phyloP scores from a whole-genome alignment of 2,888 invertebrate genomes.

The Anaspis maculata region DNA sequence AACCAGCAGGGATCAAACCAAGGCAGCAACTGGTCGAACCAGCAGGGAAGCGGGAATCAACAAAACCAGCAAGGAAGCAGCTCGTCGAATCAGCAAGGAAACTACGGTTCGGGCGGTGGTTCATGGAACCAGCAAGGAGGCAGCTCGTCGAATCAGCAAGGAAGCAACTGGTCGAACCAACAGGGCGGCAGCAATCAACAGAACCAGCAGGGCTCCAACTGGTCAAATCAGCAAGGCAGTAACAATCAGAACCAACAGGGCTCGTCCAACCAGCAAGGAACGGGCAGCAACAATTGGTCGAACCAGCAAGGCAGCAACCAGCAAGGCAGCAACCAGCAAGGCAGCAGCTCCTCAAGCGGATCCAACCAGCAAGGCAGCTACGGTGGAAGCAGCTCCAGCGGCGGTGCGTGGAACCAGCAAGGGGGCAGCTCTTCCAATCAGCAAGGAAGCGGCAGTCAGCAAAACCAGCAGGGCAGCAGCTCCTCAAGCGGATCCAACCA shows the following conservation, averaged over 20 bases:
- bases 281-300: slow-evolving; percentile 6
- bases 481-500: slow-evolving; percentile 6
- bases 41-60: slow-evolving; percentile 3
- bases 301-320: slow-evolving; percentile 8
- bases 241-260: not conserved
- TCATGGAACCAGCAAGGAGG: slow-evolving; percentile 8
- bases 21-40: slow-evolving; percentile 8
- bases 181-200: not conserved
- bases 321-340: slow-evolving; percentile 11
- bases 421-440: slow-evolving; percentile 6
- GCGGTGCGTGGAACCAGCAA: slow-evolving; percentile 8
- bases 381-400: slow-evolving; percentile 2
- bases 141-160: not conserved
- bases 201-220: not conserved
- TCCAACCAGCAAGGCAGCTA: slow-evolving; percentile 10
- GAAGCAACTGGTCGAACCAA: slow-evolving; percentile 4
- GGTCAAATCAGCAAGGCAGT: slow-evolving; percentile 7
- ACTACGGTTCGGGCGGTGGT: slow-evolving; percentile 1
- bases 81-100: slow-evolving; percentile 14
- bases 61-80: slow-evolving; percentile 6
- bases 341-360: slow-evolving; percentile 5
- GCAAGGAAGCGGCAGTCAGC: slow-evolving; percentile 4
- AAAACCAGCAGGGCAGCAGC: slow-evolving; percentile 15
- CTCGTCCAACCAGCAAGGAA: slow-evolving; percentile 2
- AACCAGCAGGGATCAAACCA: slow-evolving; percentile 1